These are phyloP conservation scores for Leptopilina boulardi DNA, from an alignment of 1,140 invertebrate species.

Conservation along the genomic window DNA sequence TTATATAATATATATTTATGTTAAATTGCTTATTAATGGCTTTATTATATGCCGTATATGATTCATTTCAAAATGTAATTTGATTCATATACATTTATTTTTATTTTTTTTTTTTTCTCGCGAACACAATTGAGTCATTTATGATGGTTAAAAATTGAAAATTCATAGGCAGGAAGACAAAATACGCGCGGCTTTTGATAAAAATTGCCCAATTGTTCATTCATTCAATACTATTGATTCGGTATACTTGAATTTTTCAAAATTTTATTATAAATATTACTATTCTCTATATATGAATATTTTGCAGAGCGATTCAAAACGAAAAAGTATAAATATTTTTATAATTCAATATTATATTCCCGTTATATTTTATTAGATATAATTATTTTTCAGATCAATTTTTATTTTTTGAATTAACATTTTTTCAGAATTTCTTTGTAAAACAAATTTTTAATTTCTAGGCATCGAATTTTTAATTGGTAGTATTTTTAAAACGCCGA, in stretches of 20 bases:
- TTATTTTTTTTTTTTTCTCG: background rate
- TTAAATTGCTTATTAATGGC: background rate
- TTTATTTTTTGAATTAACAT: background rate
- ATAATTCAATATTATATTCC: too few species aligned
- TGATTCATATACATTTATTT: background rate
- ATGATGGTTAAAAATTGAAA: conserved; percentile 45
- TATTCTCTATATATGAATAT: background rate
- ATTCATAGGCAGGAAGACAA: conserved; percentile 53
- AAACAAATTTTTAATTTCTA: background rate
- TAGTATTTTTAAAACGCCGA: too few species aligned
- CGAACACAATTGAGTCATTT: too few species aligned
- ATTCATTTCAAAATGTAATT: background rate
- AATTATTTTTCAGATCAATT: background rate
- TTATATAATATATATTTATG: background rate
- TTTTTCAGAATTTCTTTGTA: background rate
- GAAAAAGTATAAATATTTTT: too few species aligned
- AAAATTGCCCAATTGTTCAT: conserved; percentile 28
- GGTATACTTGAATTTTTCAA: background rate
- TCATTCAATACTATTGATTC: background rate
- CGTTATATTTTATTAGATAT: background rate
- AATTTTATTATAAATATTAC: background rate
- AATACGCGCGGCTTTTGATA: conserved; percentile 15
- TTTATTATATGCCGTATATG: background rate
- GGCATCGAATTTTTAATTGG: too few species aligned
- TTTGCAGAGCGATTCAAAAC: background rate